Base-by-base conservation (phyloP, 1,140 invertebrate species). In the Caenorhabditis brenneri region DNA sequence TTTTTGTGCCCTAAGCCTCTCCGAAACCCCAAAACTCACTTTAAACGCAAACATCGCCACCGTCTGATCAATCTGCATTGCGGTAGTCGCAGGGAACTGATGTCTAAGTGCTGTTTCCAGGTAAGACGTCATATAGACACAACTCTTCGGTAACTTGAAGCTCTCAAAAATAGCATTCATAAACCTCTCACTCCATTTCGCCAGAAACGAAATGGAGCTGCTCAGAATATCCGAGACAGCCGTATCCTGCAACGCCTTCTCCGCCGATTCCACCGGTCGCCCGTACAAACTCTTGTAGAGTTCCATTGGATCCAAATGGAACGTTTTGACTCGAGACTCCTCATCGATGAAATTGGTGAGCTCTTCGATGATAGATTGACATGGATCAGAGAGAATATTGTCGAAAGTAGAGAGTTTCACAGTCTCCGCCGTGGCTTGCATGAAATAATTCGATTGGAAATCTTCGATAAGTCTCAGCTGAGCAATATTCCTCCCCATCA, bases 151-250 rank as follows among this genome's bases (percentile, higher is more conserved):
- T 6, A 69, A 10, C 36, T 55, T 53, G 82, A 49, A 79, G 33
- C 24, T 60, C 29, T 78, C 65, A 31, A 46, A 46, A 2, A 85
- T 42, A 6, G 79, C 84, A 48, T 81, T 60, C 49, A 58, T 48
- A 9, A 85, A 82, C 15, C 69, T 7, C 42, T 85, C 84, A 39
- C 84, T 85, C 55, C 79, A 81, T 7, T 81, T 65, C 5, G 84
- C 79, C n/a, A 85, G 24, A 36, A 85, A 85, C 39, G 29, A 46
- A n/a, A 74, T 85, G 31, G 84, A 85, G 10, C 24, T 22, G 16
- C 82, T 69, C 42, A 85, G 60, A 39, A 82, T 58, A 27, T 81
- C 49, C 7, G 33, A 29, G 9, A 84, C 83, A 10, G 22, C 22
- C 10, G 51, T 55, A 31, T 80, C 78, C 16, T 46, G 27, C 19